These are phyloP conservation scores for Serilophus lunatus DNA, from an alignment of 2,113 vertebrate genomes.

Conservation along the genomic window DNA sequence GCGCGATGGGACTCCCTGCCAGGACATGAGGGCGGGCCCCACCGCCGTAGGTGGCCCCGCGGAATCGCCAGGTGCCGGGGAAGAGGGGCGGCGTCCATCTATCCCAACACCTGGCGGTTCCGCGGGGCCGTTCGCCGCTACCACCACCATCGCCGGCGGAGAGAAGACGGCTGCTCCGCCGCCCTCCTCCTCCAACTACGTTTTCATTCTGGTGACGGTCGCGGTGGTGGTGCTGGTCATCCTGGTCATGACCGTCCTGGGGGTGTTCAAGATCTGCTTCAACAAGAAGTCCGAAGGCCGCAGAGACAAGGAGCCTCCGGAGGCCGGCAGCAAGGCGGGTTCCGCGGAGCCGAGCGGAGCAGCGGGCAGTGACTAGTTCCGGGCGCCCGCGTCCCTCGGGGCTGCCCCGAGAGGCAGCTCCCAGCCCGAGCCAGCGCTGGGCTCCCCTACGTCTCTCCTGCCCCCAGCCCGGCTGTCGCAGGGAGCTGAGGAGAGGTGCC, in stretches of 20 bases:
- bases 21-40: neutral
- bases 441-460: neutral
- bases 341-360: neutral
- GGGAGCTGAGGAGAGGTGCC: neutral
- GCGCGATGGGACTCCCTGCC: neutral
- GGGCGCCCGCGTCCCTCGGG: neutral
- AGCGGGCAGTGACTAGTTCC: neutral
- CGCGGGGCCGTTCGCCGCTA: neutral
- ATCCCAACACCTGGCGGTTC: neutral
- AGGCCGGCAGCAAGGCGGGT: neutral
- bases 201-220: constrained; percentile 69
- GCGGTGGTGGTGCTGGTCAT: constrained; percentile 68
- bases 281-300: neutral
- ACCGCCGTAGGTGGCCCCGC: neutral
- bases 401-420: neutral
- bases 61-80: neutral
- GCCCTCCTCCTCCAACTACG: constrained; percentile 1
- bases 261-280: constrained; percentile 71
- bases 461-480: neutral
- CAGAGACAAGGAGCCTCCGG: neutral
- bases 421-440: neutral
- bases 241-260: constrained; percentile 67
- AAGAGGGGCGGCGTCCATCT: neutral
- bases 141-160: neutral
- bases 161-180: neutral